Percentiles rank a stretch among this genome's conserved stretches.
phyloP scores from a whole-genome alignment of 2,888 invertebrate species.

The Mechanitis mazaeus region DNA sequence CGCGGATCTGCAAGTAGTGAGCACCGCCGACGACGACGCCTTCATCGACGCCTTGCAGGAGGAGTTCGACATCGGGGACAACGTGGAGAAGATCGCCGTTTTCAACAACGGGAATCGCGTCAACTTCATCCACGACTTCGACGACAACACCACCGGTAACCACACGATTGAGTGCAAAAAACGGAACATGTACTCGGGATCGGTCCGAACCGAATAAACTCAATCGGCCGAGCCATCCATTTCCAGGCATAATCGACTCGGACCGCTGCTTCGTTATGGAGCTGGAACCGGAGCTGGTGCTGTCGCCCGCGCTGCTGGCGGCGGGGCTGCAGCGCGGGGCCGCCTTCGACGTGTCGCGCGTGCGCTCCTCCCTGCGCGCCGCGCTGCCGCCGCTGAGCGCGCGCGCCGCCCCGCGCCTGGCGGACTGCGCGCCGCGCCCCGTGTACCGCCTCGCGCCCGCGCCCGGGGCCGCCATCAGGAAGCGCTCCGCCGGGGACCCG shows the following conservation, averaged over 20 bases:
- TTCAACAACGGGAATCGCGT: conserved; percentile 89
- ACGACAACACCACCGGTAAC: conserved; percentile 79
- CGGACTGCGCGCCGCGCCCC: conserved; percentile 58
- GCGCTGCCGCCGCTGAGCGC: conserved; percentile 75
- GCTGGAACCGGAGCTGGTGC: conserved; percentile 84
- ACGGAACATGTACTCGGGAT: too few relatives aligned
- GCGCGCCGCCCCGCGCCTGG: conserved; percentile 57
- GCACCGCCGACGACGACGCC: conserved; percentile 39
- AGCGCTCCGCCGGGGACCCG: conserved; percentile 71
- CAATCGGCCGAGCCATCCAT: conserved; percentile 16
- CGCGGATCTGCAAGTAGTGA: conserved; percentile 41
- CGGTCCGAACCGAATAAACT: too few relatives aligned
- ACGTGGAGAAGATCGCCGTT: conserved; percentile 90
- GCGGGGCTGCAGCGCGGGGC: conserved; percentile 84
- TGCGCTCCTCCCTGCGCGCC: conserved; percentile 84
- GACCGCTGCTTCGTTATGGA: conserved; percentile 95
- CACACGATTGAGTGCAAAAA: background rate
- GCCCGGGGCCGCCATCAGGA: conserved; percentile 75
- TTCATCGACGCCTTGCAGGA: conserved; percentile 80
- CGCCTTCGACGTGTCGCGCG: conserved; percentile 86
- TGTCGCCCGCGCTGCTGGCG: conserved; percentile 79
- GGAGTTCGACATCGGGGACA: conserved; percentile 86
- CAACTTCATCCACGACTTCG: conserved; percentile 95
- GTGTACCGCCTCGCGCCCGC: conserved; percentile 85
- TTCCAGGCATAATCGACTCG: conserved; percentile 84